Evolutionary conservation across 2,888 invertebrate species (phyloP).

Genomic region (Campoletis raptor): DNA sequence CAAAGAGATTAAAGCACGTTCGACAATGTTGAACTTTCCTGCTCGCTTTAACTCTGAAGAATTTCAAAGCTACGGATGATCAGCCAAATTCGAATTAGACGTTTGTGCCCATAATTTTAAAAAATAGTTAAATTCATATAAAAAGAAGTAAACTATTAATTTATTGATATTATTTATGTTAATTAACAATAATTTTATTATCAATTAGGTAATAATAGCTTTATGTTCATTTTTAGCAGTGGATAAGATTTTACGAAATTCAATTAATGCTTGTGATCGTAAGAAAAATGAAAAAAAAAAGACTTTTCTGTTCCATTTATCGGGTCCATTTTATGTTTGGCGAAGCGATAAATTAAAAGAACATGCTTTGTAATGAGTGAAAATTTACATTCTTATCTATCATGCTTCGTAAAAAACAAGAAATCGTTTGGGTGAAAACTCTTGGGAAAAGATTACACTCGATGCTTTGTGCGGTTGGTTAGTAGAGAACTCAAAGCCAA

Average conservation of each 20-base stretch:
- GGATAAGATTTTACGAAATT: background rate
- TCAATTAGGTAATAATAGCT: no score
- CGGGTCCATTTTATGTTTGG: background rate
- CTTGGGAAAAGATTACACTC: constrained; percentile 32
- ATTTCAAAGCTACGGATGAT: background rate
- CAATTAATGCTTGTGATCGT: background rate
- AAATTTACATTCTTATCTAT: background rate
- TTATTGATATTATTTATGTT: no score
- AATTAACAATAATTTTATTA: no score
- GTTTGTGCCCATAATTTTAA: background rate
- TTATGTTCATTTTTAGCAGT: background rate
- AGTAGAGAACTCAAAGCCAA: constrained; percentile 52
- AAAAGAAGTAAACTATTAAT: no score
- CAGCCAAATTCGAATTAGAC: background rate
- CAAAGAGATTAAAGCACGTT: background rate
- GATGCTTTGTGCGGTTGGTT: constrained; percentile 36
- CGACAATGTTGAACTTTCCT: constrained; percentile 3
- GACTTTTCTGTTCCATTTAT: background rate
- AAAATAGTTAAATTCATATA: background rate
- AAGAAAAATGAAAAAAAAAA: background rate
- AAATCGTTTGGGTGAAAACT: constrained; percentile 3
- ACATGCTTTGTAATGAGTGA: background rate
- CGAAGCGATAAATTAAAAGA: no score
- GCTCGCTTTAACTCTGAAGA: background rate
- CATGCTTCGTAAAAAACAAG: constrained; percentile 4